Percentiles rank a stretch among this genome's conserved stretches.
phyloP scores from a whole-genome alignment of 2,797 vertebrate genomes.

The Hippoglossus hippoglossus region DNA sequence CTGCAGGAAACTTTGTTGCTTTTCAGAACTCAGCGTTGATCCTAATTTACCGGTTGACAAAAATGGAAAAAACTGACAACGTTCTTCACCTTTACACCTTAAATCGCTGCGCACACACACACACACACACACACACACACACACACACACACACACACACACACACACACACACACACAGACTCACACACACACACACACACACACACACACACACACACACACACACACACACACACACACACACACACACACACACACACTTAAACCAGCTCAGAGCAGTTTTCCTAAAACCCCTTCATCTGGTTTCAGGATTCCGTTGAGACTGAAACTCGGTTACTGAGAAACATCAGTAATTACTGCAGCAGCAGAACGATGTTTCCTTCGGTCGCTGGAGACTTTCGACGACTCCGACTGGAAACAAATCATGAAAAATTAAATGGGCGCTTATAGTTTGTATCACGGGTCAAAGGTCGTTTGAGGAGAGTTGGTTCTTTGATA shows the following conservation, averaged over 20 bases:
- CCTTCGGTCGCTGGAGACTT: conserved; percentile 71
- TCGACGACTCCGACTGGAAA: conserved; percentile 59
- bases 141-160: too few relatives aligned
- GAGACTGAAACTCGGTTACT: conserved; percentile 68
- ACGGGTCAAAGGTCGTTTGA: conserved; percentile 44
- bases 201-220: too few relatives aligned
- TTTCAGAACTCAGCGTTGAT: conserved; percentile 13
- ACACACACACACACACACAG: too few relatives aligned
- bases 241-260: too few relatives aligned
- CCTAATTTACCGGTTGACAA: conserved; percentile 25
- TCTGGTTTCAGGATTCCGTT: conserved; percentile 64
- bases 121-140: too few relatives aligned
- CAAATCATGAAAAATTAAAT: conserved; percentile 46
- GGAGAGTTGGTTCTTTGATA: conserved; percentile 1
- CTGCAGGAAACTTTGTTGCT: conserved; percentile 23
- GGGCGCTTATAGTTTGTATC: conserved; percentile 21
- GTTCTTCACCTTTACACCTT: not conserved
- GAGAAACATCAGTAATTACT: conserved; percentile 75
- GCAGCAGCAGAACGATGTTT: conserved; percentile 66
- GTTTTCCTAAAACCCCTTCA: conserved; percentile 65
- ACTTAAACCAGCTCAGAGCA: conserved; percentile 55
- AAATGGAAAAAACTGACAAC: not conserved
- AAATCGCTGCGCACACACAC: conserved; percentile 4
- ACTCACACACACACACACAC: too few relatives aligned
- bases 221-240: too few relatives aligned